Base-by-base conservation (phyloP, 2,797 vertebrate genomes). In the Sebastes goodei region DNA sequence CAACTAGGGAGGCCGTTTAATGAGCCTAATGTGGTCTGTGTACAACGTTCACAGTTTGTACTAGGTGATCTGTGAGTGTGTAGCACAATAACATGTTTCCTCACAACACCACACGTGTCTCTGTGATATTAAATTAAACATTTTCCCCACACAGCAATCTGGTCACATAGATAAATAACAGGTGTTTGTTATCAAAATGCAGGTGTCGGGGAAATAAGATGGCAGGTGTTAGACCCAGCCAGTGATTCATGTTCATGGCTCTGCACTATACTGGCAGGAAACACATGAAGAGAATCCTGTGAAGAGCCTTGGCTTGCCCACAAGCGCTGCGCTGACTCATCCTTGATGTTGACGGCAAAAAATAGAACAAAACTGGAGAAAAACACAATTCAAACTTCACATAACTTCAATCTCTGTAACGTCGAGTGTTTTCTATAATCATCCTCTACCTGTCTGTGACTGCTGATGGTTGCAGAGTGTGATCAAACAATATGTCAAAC, bases 151-250 rank as follows among this genome's bases (percentile, higher is more conserved):
- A 1, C 71, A 27, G 72, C 33, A 67, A 23, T 75, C 46, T 53
- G 14, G 27, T 25, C 53, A 38, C 52, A 53, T 2, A 29, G 61
- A 71, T 57, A 68, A 76, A 71, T 67, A 81, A 15, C 84, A 88
- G 78, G 55, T 85, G 82, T 71, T 21, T 66, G 62, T 61, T 52
- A 78, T 78, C 67, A 76, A 76, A 32, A 61, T 33, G 71, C 86
- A 84, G 86, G 79, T 82, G 79, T 80, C 38, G 42, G 67, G 14
- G 4, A 67, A 71, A 27, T 74, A 29, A 81, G 85, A 42, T 55
- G 42, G 68, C 86, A 84, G 83, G 73, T 84, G 84, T 73, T 78
- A 23, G 4, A 46, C 23, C 2, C 53, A 60, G 71, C 21, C 57
- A 35, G 67, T 2, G 0, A 42, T 33, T 68, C 32, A 1, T 75